These are phyloP conservation scores for Frieseomelitta varia DNA, from an alignment of 1,140 invertebrate genomes.

Conservation along the genomic window DNA sequence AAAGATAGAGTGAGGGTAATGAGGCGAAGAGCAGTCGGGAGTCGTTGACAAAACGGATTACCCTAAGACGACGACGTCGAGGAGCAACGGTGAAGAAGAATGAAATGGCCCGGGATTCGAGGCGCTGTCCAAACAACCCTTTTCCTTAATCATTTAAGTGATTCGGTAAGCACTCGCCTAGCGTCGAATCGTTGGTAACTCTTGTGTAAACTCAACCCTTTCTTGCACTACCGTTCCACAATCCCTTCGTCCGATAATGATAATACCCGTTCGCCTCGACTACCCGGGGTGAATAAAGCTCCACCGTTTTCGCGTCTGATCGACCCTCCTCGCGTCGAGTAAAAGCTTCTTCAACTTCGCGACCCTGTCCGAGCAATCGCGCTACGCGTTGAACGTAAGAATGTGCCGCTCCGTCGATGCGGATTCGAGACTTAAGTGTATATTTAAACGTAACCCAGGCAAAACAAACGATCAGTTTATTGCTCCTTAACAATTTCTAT, in stretches of 20 bases:
- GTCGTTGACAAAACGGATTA: conserved; percentile 81
- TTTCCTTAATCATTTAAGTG: conserved; percentile 82
- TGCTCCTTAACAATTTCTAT: too few relatives aligned
- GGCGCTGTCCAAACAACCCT: conserved; percentile 81
- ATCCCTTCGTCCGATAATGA: conserved; percentile 72
- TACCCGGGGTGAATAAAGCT: conserved; percentile 52
- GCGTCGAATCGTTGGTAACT: conserved; percentile 76
- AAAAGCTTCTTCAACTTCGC: conserved; percentile 28
- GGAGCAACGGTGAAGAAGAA: conserved; percentile 61
- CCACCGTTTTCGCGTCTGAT: conserved; percentile 41
- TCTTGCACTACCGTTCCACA: conserved; percentile 66
- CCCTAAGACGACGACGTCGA: conserved; percentile 56
- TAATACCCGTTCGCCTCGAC: conserved; percentile 59
- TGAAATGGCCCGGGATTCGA: conserved; percentile 73
- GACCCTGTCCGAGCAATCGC: conserved; percentile 16
- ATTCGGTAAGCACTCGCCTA: conserved; percentile 78
- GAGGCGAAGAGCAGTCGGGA: conserved; percentile 69
- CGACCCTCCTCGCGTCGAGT: conserved; percentile 33
- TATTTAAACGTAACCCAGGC: too few relatives aligned
- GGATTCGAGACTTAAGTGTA: too few relatives aligned
- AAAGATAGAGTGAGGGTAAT: conserved; percentile 71
- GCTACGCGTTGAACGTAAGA: too few relatives aligned
- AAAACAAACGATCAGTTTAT: too few relatives aligned
- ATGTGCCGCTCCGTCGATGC: background rate
- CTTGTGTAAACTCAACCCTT: conserved; percentile 78